Conservation (phyloP, 2,888 invertebrate genomes). For the Seira sanloemensis region DNA sequence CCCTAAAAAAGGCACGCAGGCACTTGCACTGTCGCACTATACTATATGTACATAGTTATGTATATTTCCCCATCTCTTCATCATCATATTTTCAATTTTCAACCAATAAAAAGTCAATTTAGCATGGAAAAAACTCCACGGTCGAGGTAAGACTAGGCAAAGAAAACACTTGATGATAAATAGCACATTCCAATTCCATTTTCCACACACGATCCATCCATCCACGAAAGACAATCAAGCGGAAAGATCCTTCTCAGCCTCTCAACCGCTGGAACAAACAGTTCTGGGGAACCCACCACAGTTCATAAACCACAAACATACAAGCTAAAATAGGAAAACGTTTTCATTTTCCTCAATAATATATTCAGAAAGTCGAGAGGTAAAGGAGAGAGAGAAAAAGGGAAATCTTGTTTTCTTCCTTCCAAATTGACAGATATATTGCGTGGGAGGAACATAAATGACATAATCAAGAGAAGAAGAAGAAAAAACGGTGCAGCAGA, state of each 20-base stretch:
- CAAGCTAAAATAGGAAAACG: too few relatives aligned
- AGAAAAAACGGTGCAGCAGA: background rate
- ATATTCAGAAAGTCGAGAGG: too few relatives aligned
- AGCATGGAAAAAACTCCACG: background rate
- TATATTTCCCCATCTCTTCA: background rate
- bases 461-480: background rate
- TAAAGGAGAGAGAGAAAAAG: background rate
- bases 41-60: too few relatives aligned
- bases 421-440: background rate
- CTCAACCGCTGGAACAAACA: slow-evolving; percentile 3
- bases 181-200: background rate
- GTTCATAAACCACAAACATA: background rate
- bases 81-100: background rate
- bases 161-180: slow-evolving; percentile 3
- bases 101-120: background rate
- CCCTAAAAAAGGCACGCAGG: too few relatives aligned
- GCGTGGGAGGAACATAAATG: slow-evolving; percentile 2
- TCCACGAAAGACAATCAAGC: slow-evolving; percentile 7
- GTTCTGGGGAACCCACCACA: background rate
- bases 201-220: background rate
- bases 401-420: background rate
- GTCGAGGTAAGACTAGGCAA: too few relatives aligned
- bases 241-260: background rate
- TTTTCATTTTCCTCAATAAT: too few relatives aligned
- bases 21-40: too few relatives aligned